These are phyloP conservation scores for Cylloceria caligata DNA, from an alignment of 2,888 invertebrate species.

Conservation along the genomic window DNA sequence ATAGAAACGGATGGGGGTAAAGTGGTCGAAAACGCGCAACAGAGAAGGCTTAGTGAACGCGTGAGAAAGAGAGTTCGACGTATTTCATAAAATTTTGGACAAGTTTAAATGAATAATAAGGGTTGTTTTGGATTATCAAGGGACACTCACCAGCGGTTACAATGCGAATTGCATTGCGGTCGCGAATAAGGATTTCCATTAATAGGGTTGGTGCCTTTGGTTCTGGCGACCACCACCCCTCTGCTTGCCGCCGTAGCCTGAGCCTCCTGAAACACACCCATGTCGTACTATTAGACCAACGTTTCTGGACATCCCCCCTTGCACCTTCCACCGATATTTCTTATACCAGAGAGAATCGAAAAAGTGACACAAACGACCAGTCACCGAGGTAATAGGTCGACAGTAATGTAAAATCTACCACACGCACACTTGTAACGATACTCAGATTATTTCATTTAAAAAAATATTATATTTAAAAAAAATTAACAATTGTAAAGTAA, in stretches of 20 bases:
- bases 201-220: conserved; percentile 96
- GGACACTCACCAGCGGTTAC: conserved; percentile 84
- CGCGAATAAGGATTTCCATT: conserved; percentile 84
- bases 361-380: conserved; percentile 31
- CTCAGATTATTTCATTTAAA: conserved; percentile 65
- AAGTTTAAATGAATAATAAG: conserved; percentile 2
- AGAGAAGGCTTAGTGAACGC: conserved; percentile 35
- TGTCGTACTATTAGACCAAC: conserved; percentile 79
- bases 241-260: conserved; percentile 94
- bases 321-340: conserved; percentile 39
- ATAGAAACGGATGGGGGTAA: conserved; percentile 5
- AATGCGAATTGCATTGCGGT: conserved; percentile 83
- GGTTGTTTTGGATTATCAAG: conserved; percentile 68
- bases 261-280: conserved; percentile 85
- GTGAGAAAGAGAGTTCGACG: conserved; percentile 65
- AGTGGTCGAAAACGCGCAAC: conserved; percentile 27
- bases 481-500: conserved; percentile 63
- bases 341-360: conserved; percentile 61
- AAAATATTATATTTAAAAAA: conserved; percentile 59
- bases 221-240: conserved; percentile 89
- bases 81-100: not conserved
- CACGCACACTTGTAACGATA: conserved; percentile 76
- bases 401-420: conserved; percentile 72
- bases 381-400: conserved; percentile 54
- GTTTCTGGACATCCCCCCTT: conserved; percentile 69